These are phyloP conservation scores for Perognathus longimembris DNA, from an alignment of 2,113 vertebrate genomes.

Conservation along the genomic window DNA sequence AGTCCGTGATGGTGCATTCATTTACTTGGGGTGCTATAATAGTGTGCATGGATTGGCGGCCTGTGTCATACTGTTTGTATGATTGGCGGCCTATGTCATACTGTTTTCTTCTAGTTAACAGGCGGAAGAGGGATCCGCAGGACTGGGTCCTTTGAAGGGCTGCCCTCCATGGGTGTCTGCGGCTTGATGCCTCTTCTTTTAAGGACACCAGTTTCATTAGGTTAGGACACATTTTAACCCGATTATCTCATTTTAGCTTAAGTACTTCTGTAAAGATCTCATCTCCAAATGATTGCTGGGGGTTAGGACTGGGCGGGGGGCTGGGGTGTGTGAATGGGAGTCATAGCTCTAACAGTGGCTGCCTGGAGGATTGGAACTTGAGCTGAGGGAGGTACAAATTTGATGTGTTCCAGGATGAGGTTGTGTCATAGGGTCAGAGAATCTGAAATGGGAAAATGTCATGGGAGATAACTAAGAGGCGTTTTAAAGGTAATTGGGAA, in stretches of 20 bases:
- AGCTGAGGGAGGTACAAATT: background rate
- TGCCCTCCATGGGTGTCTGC: background rate
- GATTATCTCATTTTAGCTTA: background rate
- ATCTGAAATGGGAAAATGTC: background rate
- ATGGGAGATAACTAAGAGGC: background rate
- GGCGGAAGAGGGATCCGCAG: background rate
- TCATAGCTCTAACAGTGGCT: background rate
- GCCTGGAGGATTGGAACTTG: background rate
- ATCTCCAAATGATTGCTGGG: background rate
- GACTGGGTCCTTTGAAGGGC: background rate
- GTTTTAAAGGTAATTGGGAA: slow-evolving; percentile 15
- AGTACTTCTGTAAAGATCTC: background rate
- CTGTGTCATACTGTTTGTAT: background rate
- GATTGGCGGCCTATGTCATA: background rate
- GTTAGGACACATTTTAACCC: background rate
- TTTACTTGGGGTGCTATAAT: background rate
- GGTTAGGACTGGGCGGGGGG: background rate
- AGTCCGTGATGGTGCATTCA: background rate
- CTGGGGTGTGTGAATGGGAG: background rate
- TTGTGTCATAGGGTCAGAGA: background rate
- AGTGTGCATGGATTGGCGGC: background rate
- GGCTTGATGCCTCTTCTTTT: background rate
- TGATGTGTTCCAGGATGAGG: no score
- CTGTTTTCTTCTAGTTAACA: background rate
- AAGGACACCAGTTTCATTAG: background rate